Base-by-base conservation (phyloP, 2,113 vertebrate species). In the Mastomys coucha region DNA sequence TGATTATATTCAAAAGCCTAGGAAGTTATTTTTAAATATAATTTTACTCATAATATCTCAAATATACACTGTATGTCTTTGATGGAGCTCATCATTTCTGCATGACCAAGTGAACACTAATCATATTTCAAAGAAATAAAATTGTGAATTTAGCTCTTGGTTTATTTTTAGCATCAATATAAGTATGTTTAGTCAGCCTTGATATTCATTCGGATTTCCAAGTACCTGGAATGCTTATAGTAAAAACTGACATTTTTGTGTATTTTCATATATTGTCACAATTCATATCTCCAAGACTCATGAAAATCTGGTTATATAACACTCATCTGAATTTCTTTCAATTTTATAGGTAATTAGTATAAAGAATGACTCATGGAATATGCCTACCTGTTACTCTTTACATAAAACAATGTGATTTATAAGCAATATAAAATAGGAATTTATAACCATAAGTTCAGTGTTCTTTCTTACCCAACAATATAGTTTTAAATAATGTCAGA, bases 121-220 rank as follows among this genome's bases (percentile, higher is more conserved):
- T 87, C 39, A 73, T 67, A 90, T 93, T 95, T 73, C 39, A 89
- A 89, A 92, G 78, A 90, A 90, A 80, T 81, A 53, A 80, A 93
- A 90, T 67, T 90, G 1, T 94, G 33, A 89, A 87, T 13, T 45
- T 88, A 67, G 16, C n/a, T 72, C 56, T 94, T 89, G 63, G 56
- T 60, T 75, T 96, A 90, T 72, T 92, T 72, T 72, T 84, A 89
- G 33, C n/a, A 67, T 89, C 86, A 56, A 67, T 67, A 86, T 67
- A 86, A 85, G 89, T 53, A 53, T 80, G 56, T 49, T 73, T 17
- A 51, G 33, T 95, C 53, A 95, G 45, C 9, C 33, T 93, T 95
- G 72, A 70, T 86, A 45, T 36, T 90, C 89, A 72, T 72, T 90
- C 65, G 17, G 11, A 73, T 91, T 93, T 91, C 73, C 36, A 93